Evolutionary conservation across 2,797 vertebrate species (phyloP).

Genomic region (Acanthis flammea): DNA sequence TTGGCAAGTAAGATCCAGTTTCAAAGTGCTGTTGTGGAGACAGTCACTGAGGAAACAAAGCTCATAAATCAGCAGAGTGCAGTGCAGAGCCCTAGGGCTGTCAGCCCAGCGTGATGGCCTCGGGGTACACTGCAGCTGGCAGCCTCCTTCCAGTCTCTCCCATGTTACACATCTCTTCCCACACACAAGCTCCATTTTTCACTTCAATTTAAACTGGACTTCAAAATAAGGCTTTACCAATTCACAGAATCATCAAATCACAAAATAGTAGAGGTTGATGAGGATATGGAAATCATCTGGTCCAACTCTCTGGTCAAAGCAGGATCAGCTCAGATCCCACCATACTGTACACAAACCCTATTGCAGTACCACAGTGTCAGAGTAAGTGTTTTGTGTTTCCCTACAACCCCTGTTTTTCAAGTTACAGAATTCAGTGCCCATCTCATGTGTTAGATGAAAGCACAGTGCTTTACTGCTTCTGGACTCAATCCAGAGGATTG

Average conservation of each 20-base stretch:
- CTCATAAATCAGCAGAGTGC: neutral
- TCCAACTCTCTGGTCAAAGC: neutral
- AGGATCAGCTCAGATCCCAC: neutral
- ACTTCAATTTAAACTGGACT: neutral
- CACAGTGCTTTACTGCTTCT: neutral
- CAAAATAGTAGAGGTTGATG: neutral
- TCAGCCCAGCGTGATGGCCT: neutral
- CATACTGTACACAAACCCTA: neutral
- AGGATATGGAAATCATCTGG: neutral
- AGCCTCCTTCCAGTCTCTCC: neutral
- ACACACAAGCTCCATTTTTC: neutral
- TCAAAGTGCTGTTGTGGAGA: constrained; percentile 25
- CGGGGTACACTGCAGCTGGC: neutral
- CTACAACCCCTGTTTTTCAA: fast-evolving
- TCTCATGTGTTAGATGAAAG: neutral
- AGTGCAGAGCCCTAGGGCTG: neutral
- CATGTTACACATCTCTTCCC: neutral
- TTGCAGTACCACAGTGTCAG: neutral
- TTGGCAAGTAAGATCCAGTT: constrained; percentile 8
- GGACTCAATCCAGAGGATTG: neutral
- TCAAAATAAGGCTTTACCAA: neutral
- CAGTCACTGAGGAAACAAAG: constrained; percentile 10
- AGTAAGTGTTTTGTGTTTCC: neutral
- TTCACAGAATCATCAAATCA: neutral
- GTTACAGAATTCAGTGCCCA: neutral